Conservation (phyloP, 2,888 invertebrate genomes). For the Molanna angustata region DNA sequence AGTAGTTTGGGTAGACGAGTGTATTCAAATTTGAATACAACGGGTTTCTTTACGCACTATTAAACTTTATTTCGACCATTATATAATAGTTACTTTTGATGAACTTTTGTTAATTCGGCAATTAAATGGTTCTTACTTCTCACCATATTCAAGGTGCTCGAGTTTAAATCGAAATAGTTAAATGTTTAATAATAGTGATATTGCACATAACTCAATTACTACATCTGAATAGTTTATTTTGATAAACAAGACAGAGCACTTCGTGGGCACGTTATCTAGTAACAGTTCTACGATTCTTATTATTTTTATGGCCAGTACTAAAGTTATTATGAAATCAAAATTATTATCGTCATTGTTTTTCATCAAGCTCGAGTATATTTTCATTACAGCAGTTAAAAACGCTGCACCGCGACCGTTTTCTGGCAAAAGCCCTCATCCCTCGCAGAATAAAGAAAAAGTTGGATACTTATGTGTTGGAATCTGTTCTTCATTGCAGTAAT, state of each 20-base stretch:
- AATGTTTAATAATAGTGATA: slow-evolving; percentile 13
- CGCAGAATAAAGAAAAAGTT: slow-evolving; percentile 23
- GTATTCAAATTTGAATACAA: not conserved
- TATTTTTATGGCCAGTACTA: too few species aligned
- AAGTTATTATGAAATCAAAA: too few species aligned
- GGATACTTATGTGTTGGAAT: slow-evolving; percentile 28
- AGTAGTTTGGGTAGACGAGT: too few species aligned
- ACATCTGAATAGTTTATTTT: slow-evolving; percentile 3
- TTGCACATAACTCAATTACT: slow-evolving; percentile 5
- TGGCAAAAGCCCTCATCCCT: too few species aligned
- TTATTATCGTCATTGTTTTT: too few species aligned
- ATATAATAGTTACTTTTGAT: not conserved
- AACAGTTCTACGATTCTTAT: too few species aligned
- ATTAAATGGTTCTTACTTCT: slow-evolving; percentile 15
- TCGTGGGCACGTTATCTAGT: too few species aligned
- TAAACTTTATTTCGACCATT: not conserved
- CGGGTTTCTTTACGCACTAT: not conserved
- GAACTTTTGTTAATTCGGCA: slow-evolving; percentile 10
- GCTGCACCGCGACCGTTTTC: too few species aligned
- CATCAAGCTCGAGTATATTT: too few species aligned
- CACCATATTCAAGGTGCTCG: slow-evolving; percentile 8
- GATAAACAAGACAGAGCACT: slow-evolving; percentile 5
- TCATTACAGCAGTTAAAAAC: too few species aligned
- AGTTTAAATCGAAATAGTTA: slow-evolving; percentile 8
- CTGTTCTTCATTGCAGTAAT: slow-evolving; percentile 29